phyloP scores from a whole-genome alignment of 2,113 vertebrate genomes.

The Hippocampus guttulatus region DNA sequence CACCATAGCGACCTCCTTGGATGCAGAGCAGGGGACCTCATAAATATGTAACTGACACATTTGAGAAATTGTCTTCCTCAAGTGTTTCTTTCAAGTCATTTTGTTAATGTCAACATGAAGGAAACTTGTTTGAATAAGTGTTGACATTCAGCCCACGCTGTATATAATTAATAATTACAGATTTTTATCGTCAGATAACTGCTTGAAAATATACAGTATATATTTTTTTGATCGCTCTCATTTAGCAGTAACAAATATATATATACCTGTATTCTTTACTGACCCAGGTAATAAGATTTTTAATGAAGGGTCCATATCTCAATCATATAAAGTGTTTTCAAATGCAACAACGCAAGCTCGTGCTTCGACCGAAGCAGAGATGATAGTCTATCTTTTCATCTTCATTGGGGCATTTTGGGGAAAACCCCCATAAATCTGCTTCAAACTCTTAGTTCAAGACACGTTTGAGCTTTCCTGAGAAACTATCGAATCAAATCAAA shows the following conservation, averaged over 20 bases:
- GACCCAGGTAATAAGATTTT: neutral
- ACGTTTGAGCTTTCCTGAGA: neutral
- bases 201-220: neutral
- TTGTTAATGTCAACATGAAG: constrained; percentile 73
- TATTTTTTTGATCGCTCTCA: neutral
- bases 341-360: neutral
- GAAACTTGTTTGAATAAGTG: constrained; percentile 66
- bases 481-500: neutral
- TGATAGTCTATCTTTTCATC: neutral
- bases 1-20: constrained; percentile 69
- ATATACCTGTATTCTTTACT: neutral
- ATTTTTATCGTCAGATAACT: constrained; percentile 37
- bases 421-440: neutral
- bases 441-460: neutral
- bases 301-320: neutral
- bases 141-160: constrained; percentile 62
- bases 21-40: constrained; percentile 65
- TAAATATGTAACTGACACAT: constrained; percentile 75
- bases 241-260: neutral
- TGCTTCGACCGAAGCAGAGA: neutral
- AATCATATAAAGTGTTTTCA: neutral
- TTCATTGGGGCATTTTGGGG: neutral
- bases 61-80: constrained; percentile 70
- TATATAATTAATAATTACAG: constrained; percentile 66
- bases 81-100: constrained; percentile 66